Evolutionary conservation across 2,797 vertebrate genomes (phyloP), one percentile per base, ranked within the genome.

Genomic region (Gephyroberyx darwinii): DNA sequence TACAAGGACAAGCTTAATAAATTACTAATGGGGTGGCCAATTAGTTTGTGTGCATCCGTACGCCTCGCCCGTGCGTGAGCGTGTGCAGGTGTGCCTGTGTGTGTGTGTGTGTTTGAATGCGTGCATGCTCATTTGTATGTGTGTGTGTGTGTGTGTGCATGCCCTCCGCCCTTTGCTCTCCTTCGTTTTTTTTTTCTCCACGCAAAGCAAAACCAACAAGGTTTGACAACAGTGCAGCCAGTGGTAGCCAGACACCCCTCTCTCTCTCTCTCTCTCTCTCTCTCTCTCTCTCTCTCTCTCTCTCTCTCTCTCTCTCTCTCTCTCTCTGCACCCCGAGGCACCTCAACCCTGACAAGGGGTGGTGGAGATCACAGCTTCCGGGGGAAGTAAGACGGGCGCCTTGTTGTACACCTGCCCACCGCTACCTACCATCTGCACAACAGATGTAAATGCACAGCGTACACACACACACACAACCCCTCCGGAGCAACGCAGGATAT

Each of bases 1-100:
- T 90, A 90, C 90, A 91, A 90, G 84, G 84, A 91, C 86, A 89
- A 89, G 88, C 90, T 91, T 93, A 92, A 94, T 94, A 91, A 92
- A 92, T 91, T 91, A 90, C 91, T 90, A 89, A 93, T 93, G 89
- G 88, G 88, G 72, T 78, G 84, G 90, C 91, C 92, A 93, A 92
- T 93, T 92, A 93, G 90, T 85, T 85, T 87, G 78, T 85, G 86
- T 84, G 84, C 43, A 19, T 56, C 31, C 19, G n/a, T 64, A 30
- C 57, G 17, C 79, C 71, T 7, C 64, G 80, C 66, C 53, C 82
- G 67, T 81, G 80, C 64, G 58, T 31, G 52, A 53, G 53, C 84
- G 26, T 43, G 22, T 53, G 3, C 60, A 17, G 33, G 53, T 67
- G 20, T 57, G 43, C 47, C 43, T 71, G 55, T 78, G 67, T 65